These are phyloP conservation scores for Zaprionus africanus DNA, from an alignment of 1,140 invertebrate species.

Conservation along the genomic window DNA sequence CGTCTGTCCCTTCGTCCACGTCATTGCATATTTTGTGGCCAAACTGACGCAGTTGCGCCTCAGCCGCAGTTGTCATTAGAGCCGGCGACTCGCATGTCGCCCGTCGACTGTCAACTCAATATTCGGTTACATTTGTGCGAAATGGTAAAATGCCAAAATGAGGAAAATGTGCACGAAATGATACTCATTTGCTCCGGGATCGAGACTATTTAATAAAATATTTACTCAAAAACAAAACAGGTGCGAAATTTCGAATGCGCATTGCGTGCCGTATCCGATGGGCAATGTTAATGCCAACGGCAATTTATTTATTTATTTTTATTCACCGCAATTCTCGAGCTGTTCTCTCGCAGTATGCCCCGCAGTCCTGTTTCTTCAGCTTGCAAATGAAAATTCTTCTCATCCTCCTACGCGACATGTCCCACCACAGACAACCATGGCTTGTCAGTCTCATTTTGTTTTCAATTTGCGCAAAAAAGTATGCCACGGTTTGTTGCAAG, in stretches of 20 bases:
- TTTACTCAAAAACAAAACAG: conserved; percentile 64
- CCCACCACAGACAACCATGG: neutral
- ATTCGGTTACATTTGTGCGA: conserved; percentile 62
- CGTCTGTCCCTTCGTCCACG: conserved; percentile 28
- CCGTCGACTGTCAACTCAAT: conserved; percentile 40
- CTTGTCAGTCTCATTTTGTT: conserved; percentile 40
- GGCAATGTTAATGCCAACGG: neutral
- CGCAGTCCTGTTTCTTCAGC: conserved; percentile 21
- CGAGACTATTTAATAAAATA: conserved; percentile 63
- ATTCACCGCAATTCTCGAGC: conserved; percentile 30
- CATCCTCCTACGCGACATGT: neutral
- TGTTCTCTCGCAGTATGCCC: conserved; percentile 16
- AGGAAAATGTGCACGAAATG: conserved; percentile 27
- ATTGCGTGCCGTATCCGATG: neutral
- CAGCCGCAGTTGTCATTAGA: conserved; percentile 25
- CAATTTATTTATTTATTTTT: conserved; percentile 62
- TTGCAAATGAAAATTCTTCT: conserved; percentile 34
- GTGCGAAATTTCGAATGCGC: conserved; percentile 67
- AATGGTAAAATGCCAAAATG: conserved; percentile 21
- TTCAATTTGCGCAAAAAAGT: conserved; percentile 42
- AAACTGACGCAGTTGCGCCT: conserved; percentile 4
- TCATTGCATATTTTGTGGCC: conserved; percentile 49
- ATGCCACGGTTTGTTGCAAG: conserved; percentile 41
- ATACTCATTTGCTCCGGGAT: conserved; percentile 55
- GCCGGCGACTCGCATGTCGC: conserved; percentile 11